Evolutionary conservation across 1,140 invertebrate genomes (phyloP), one percentile per base, ranked within the genome.

Genomic region (Pseudoatta argentina): DNA sequence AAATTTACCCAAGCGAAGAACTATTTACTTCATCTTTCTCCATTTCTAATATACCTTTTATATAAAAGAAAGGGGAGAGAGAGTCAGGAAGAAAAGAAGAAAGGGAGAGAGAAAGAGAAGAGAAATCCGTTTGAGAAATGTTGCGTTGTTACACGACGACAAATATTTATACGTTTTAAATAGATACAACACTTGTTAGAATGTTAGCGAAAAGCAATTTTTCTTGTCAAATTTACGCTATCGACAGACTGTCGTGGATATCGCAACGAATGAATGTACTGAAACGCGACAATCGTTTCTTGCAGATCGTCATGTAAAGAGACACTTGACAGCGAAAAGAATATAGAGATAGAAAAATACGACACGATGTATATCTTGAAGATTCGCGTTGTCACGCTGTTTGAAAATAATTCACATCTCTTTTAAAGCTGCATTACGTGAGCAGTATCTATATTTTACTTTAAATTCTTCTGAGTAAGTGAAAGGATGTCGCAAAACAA

Each of bases 11-110:
- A 51, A 61, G 39, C 44, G 44, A 8, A 73, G 69, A 82, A 82
- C 67, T 83, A 83, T 83, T 83, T 83, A 83, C 79, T 75, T 83
- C 44, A 83, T 61, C 69, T 83, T 75, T 75, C 55, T 73, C 55
- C 67, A 83, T 75, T 73, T 83, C 79, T 75, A 75, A 83, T 83
- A 83, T 73, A 83, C 24, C 69, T 83, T 83, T 75, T 83, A 48
- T 39, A 51, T 55, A 27, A n/a, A 48, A 83, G 59, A 82, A 59
- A 73, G 18, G 0, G 18, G 27, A 18, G 7, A 3, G 27, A 18
- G 7, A 3, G n/a, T 10, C 21, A 78, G 30, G 66, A 30, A 72
- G 21, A 3, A 24, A 48, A 1, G 8, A 34, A 34, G 6, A 69
- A 44, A 67, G 16, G 30, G 16, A 55, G 18, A 0, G 2, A 30